Base-by-base conservation (phyloP, 92 coral and sea anemone species). In the Phymanthus crucifer region DNA sequence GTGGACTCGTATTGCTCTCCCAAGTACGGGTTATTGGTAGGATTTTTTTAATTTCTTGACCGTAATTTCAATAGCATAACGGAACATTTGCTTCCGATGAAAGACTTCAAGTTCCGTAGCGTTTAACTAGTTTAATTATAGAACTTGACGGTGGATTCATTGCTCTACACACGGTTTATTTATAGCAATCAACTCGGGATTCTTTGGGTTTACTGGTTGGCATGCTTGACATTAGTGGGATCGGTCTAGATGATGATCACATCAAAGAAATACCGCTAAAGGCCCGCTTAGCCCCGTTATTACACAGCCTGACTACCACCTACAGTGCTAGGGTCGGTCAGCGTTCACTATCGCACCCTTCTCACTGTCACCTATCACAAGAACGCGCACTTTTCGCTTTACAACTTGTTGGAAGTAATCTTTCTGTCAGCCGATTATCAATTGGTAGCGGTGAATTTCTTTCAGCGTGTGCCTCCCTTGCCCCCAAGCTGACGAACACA, bases 401-500 rank as follows among this genome's bases (percentile, higher is more conserved):
- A 61, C 8, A 61, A 24, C 68, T 61, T 5, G 68, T 61, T 61
- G 68, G 36, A 61, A 61, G 68, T 61, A 61, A 61, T 61, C 68
- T 61, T 27, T 70, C 35, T 37, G 33, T 37, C 58, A 9, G 23
- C 31, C 65, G 72, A 18, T 77, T 37, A 77, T 77, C 81, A 6
- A 26, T 33, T 33, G 69, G 56, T 35, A 33, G 81, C 81, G 81
- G 81, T 57, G 72, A 52, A 80, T 80, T 80, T 9, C 26, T 69
- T 80, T 80, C 78, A n/a, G 18, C 19, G 23, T 13, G 78, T 31
- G 23, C 34, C 54, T 73, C 67, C 68, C 71, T 52, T 72, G 78
- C 78, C 84, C 84, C 84, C 77, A 72, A 80, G 84, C 84, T 24
- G 71, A 71, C 71, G 31, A 19, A 56, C 40, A 71, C 81, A 80